Percentiles rank a stretch among this genome's conserved stretches.
phyloP scores from a whole-genome alignment of 23 tunicate species.

The Pegea sp. region DNA sequence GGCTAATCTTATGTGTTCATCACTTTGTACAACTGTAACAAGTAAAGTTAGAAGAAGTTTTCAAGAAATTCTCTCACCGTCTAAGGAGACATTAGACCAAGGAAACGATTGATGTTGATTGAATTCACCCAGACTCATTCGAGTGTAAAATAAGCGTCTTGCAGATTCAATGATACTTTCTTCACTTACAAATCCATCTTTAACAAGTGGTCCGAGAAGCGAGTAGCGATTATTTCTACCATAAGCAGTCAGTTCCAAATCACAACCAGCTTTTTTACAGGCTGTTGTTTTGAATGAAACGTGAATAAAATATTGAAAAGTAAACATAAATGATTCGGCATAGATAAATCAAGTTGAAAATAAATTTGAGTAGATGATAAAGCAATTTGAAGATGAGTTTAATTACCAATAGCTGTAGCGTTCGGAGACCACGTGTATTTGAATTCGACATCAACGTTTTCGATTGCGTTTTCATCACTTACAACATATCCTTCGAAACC shows the following conservation, averaged over 20 bases:
- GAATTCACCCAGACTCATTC: slow-evolving; percentile 65
- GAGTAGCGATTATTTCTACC: slow-evolving; percentile 25
- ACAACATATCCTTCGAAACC: slow-evolving; percentile 58
- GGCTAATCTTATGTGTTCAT: slow-evolving; percentile 28
- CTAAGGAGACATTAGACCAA: slow-evolving; percentile 25
- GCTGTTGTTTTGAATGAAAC: too few species aligned
- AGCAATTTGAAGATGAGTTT: too few species aligned
- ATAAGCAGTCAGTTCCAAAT: slow-evolving; percentile 36
- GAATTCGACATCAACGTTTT: slow-evolving; percentile 44
- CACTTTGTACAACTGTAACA: slow-evolving; percentile 5
- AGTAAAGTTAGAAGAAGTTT: too few species aligned
- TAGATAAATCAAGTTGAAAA: too few species aligned
- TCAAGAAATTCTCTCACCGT: slow-evolving; percentile 32
- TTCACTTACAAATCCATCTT: slow-evolving; percentile 13
- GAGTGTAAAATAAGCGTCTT: slow-evolving; percentile 26
- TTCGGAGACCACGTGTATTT: slow-evolving; percentile 33
- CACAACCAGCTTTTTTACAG: slow-evolving; percentile 45
- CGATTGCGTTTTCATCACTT: slow-evolving; percentile 85
- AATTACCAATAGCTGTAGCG: slow-evolving; percentile 66
- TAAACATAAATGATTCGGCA: too few species aligned
- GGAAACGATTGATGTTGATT: slow-evolving; percentile 44
- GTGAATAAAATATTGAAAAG: too few species aligned
- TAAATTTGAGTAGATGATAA: too few species aligned
- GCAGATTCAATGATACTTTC: slow-evolving; percentile 24
- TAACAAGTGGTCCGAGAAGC: slow-evolving; percentile 19